Evolutionary conservation across 2,888 invertebrate species (phyloP), one percentile per base, ranked within the genome.

Genomic region (Polia nebulosa): DNA sequence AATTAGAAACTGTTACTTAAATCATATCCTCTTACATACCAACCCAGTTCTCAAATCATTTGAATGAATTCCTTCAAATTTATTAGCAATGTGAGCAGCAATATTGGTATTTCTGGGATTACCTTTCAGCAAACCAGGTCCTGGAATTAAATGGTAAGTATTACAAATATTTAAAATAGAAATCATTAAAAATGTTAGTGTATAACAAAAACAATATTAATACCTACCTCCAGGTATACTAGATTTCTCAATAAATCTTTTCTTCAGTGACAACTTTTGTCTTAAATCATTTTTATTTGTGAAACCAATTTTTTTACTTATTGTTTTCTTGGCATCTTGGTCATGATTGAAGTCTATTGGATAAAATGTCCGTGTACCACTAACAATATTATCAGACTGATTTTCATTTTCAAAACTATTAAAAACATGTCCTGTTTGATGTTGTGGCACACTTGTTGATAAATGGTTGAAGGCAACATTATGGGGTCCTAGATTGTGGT

Each of bases 221-320:
- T 80, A 86, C 83, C 84, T 80, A 86, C 83, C 84, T 85, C 39
- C 41, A 27, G 32, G n/a, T 27, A 27, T 45, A 51, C 25, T 32
- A 56, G 29, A 20, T 76, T 57, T 58, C 44, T 70, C 82, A 66
- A 61, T 52, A 29, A 58, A 72, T 78, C 62, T 80, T 71, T 74
- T 82, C 70, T 77, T 87, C 36, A 76, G 80, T 53, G 56, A 68
- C 47, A 91, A 67, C 67, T 77, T 84, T 59, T 80, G 76, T 27
- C 91, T 83, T 59, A 90, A 80, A 78, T 90, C 90, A 52, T 55
- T 78, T 17, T 52, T 55, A 29, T 60, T 67, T 41, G 41, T 13
- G 41, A 61, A 59, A n/a, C 11, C 27, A n/a, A 3, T 27, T 17
- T 51, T 67, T 53, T 57, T 62, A 22, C 32, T 63, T 9, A 32